Base-by-base conservation (phyloP, 1,140 invertebrate genomes). In the Daktulosphaira vitifoliae region DNA sequence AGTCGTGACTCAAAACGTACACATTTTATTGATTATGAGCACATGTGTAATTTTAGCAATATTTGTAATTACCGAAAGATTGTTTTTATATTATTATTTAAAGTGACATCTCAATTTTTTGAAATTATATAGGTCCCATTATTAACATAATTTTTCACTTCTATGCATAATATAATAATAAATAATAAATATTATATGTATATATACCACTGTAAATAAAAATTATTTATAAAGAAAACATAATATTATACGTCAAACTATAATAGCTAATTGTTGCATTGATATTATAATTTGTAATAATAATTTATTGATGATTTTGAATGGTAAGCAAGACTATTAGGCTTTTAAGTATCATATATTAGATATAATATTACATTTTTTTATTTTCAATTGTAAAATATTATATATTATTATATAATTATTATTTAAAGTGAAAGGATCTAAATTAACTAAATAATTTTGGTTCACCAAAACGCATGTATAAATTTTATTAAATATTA, bases 311-410 rank as follows among this genome's bases (percentile, higher is more conserved):
- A 33, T 33, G 29, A 6, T 33, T 33, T 6, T 11, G 16, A 48
- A 62, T 48, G 9, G 23, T 62, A 62, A 62, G 39, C 56, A 62
- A 62, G 56, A 62, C 56, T 62, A 62, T 62, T 62, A 62, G 56
- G 29, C 11, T 18, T 62, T n/a, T 62, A 62, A 62, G 56, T 62
- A 62, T 39, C 29, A 38, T 62, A 33, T 48, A 6, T 6, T 33
- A 33, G 5, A 33, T 33, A 33, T 33, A 33, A 33, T 33, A 33
- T 33, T 33, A 33, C 11, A 11, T 33, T 33, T 6, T 59, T 15
- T 11, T 59, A 44, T 59, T 59, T 18, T 18, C 37, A 26, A 23
- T 20, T 59, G 54, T 59, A 44, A 59, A 59, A 42, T 59, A 59
- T 59, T 59, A 59, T 59, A 59, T 16, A 59, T 33, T 33, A 4